Evolutionary conservation across 2,888 invertebrate species (phyloP).

Genomic region (Agrotis ipsilon): DNA sequence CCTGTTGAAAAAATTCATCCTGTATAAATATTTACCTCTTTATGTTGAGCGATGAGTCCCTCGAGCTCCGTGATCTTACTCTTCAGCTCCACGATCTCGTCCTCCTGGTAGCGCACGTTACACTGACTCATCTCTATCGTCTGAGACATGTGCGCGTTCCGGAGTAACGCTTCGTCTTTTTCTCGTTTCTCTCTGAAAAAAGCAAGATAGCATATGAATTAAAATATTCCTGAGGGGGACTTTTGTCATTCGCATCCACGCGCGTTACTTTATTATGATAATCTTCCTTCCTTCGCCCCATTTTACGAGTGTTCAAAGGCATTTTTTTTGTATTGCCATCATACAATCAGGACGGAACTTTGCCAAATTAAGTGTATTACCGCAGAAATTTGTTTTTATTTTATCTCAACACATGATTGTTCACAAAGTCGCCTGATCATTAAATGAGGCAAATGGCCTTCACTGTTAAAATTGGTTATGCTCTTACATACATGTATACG

Average conservation of each 20-base stretch:
- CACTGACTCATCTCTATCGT: conserved; percentile 94
- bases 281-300: too few relatives aligned
- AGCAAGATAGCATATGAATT: not conserved
- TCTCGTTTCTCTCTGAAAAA: conserved; percentile 93
- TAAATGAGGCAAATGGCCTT: conserved; percentile 9
- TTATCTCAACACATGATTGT: not conserved
- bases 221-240: not conserved
- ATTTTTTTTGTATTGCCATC: not conserved
- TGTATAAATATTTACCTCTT: conserved; percentile 80
- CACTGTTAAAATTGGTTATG: conserved; percentile 5
- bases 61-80: conserved; percentile 91
- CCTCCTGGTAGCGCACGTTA: conserved; percentile 93
- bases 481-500: not conserved
- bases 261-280: not conserved
- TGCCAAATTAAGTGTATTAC: too few relatives aligned
- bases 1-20: too few relatives aligned
- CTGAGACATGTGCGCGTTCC: conserved; percentile 96
- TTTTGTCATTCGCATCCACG: not conserved
- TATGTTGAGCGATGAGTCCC: conserved; percentile 88
- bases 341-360: too few relatives aligned
- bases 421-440: not conserved
- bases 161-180: conserved; percentile 94
- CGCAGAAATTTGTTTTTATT: not conserved
- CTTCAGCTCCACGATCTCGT: conserved; percentile 92
- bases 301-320: too few relatives aligned